Base-by-base conservation (phyloP, 2,888 invertebrate species). In the Mythimna ferrago region DNA sequence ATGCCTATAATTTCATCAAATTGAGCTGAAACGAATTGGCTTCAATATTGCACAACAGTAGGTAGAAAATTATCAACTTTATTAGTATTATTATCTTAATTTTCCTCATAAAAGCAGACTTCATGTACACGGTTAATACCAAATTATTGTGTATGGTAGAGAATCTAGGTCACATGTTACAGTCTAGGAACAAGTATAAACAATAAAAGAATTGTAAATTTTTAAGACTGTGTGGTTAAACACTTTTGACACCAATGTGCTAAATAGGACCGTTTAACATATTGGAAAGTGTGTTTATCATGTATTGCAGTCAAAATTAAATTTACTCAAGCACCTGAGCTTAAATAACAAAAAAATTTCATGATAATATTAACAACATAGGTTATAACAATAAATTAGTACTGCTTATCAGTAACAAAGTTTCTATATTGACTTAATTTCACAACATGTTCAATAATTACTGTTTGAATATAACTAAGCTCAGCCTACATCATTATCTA, bases 401-500 rank as follows among this genome's bases (percentile, higher is more conserved):
- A 56, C 21, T 48, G 56, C 61, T 54, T 75, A 76, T 54, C 65
- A 58, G 54, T 64, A 58, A 76, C 53, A 79, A 83, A 63, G 70
- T 75, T 64, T 60, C 35, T 70, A 61, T 70, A 73, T 72, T 73
- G 69, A 63, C 66, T 70, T 65, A 61, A 78, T 81, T 77, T 78
- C 70, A 81, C 67, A 78, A 67, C 67, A 81, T 74, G 69, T 57
- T 70, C 61, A 70, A 73, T 62, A 69, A 69, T 72, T 66, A 78
- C 66, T 76, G 16, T 78, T 73, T 68, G 71, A 77, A 71, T 74
- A 73, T 68, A 71, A 66, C 71, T 77, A 81, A 73, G 74, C 68
- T 74, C 67, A 79, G 74, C 57, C 69, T 70, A 71, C 72, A 80
- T 73, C n/a, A 57, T 79, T 83, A 85, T 86, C 87, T 84, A 84